Base-by-base conservation (phyloP, 2,888 invertebrate genomes). In the Lasioglossum zephyrum region DNA sequence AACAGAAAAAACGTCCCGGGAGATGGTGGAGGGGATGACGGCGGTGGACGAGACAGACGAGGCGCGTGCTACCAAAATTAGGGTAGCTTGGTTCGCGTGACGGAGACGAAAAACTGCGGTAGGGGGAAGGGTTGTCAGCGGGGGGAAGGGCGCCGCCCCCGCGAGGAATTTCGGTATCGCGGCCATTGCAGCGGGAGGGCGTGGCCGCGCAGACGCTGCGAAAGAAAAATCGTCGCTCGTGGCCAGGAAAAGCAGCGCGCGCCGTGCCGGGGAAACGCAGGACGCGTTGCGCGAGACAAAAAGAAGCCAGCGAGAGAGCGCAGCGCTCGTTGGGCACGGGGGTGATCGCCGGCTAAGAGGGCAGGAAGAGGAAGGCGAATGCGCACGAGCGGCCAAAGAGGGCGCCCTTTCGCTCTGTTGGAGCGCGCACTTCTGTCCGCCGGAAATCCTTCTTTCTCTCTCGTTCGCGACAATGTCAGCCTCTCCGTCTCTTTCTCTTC, bases 131-230 rank as follows among this genome's bases (percentile, higher is more conserved):
- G 69, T 1, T 22, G 9, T 0, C 26, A 80, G 72, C 80, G 86
- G 88, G 90, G 90, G 90, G 89, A 92, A 94, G 92, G 94, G 93
- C 89, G 93, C 91, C 94, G 91, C 93, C 93, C 92, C 92, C 93
- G 92, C 91, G 88, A 90, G 90, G 91, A 92, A 92, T 93, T 93
- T 92, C 81, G 92, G 89, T 90, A 88, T 88, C 91, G 94, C 92
- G 92, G 94, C 94, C 94, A 94, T 94, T 93, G 94, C 93, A 90
- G 90, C 91, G 85, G 88, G 91, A 91, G 94, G 94, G 94, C 94
- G 94, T 94, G 94, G 94, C 94, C 92, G 94, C 94, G 94, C 94
- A 94, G 94, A 94, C 94, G 94, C 94, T 93, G 82, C 82, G 78
- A 93, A 93, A 94, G 93, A 94, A 94, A 94, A 94, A 94, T 94